Evolutionary conservation across 2,797 vertebrate genomes (phyloP), one percentile per base, ranked within the genome.

Genomic region (Anguilla megastoma): DNA sequence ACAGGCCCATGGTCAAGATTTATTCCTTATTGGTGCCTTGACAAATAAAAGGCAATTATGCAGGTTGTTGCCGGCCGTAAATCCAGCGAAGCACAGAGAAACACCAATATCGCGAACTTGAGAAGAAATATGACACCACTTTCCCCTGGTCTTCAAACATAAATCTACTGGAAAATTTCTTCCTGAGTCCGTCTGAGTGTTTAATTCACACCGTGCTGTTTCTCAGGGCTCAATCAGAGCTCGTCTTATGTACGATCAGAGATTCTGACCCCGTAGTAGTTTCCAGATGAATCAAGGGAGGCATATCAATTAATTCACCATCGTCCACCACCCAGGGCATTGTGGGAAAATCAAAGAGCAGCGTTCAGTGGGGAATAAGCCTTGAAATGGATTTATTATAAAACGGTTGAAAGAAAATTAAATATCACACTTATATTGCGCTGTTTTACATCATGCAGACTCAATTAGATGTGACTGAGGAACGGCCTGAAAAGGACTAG

Each of bases 311-410:
- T 82, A 24, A 50, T n/a, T 48, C 24, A n/a, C 45, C 12, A 50
- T 50, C 79, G 9, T 50, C 79, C 79, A 82, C 18, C 79, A 48
- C 79, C 41, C 45, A 50, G 79, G 79, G 79, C 79, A 50, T 24
- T 50, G 45, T 82, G 45, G 41, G 21, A 50, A 45, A 82, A 82
- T 82, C 79, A 50, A 21, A 9, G 45, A 48, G 79, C 41, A 82
- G 79, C 1, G 21, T n/a, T 24, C 41, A 50, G 41, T n/a, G 27
- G 79, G 79, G 45, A 82, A 82, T 50, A 82, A n/a, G 79, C 21
- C 21, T 82, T 82, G 79, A n/a, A 82, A 82, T 50, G n/a, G 79
- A 48, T 82, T 82, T 82, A 82, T 82, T 82, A 82, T 82, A 82
- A 82, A 82, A 82, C 79, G 8, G 6, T 24, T 21, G 45, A 41